Evolutionary conservation across 2,113 vertebrate species (phyloP).

Genomic region (Ptilonorhynchus violaceus): DNA sequence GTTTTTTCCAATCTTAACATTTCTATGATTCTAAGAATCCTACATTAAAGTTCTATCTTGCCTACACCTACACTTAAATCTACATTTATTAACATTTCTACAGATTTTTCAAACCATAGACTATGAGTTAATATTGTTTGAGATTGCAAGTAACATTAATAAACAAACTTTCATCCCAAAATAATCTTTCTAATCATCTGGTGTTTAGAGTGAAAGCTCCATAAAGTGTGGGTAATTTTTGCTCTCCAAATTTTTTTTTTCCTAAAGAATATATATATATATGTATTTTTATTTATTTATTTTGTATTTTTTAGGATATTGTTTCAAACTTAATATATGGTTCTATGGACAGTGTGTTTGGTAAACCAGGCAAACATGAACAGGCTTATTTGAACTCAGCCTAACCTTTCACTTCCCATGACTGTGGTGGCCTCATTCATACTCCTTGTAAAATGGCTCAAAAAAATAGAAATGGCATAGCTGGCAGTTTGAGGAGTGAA

Average conservation of each 20-base stretch:
- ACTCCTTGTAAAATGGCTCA: neutral
- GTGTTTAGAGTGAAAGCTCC: neutral
- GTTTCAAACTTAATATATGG: neutral
- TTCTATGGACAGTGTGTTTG: neutral
- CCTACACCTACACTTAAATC: neutral
- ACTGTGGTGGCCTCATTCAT: neutral
- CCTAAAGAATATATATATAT: accelerated
- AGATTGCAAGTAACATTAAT: neutral
- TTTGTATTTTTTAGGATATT: neutral
- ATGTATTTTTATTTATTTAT: neutral
- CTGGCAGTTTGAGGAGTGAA: neutral
- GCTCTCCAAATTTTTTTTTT: neutral
- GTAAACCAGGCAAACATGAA: neutral
- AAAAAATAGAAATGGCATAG: neutral
- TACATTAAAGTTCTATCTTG: neutral
- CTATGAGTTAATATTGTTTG: neutral
- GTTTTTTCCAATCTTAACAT: neutral
- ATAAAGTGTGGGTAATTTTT: neutral
- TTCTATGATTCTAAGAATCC: neutral
- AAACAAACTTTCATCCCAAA: neutral
- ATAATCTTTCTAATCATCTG: neutral
- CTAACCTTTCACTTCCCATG: neutral
- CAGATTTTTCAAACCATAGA: neutral
- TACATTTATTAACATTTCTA: neutral
- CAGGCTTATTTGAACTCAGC: neutral